Percentiles rank a stretch among this genome's conserved stretches.
phyloP scores from a whole-genome alignment of 2,888 invertebrate genomes.

The Conchocele bisecta region DNA sequence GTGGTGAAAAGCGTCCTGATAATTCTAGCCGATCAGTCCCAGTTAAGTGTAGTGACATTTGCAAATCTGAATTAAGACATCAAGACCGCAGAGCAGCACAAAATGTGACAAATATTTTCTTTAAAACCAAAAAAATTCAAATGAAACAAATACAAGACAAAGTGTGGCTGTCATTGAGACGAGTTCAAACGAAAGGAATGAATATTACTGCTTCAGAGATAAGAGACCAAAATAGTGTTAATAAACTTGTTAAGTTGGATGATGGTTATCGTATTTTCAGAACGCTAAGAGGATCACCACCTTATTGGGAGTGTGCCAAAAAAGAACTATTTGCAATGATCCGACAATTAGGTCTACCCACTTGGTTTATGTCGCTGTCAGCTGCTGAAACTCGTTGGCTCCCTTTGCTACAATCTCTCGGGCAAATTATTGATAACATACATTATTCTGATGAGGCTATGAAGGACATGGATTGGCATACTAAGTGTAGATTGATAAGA shows the following conservation, averaged over 20 bases:
- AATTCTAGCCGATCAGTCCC: constrained; percentile 9
- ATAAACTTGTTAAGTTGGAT: not conserved
- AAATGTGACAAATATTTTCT: constrained; percentile 12
- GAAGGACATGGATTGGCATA: constrained; percentile 13
- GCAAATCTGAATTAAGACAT: constrained; percentile 25
- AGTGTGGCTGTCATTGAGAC: constrained; percentile 13
- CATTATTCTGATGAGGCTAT: constrained; percentile 4
- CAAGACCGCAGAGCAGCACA: constrained; percentile 5
- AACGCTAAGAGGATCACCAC: constrained; percentile 47
- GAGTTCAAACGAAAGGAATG: constrained; percentile 14
- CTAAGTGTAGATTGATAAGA: constrained; percentile 22
- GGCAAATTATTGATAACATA: not conserved
- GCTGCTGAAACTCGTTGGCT: constrained; percentile 40
- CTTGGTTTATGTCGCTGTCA: constrained; percentile 41
- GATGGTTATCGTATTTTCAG: constrained; percentile 27
- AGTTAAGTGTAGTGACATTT: constrained; percentile 27
- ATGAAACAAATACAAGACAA: constrained; percentile 21
- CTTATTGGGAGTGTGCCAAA: constrained; percentile 49
- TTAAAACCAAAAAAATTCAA: constrained; percentile 17
- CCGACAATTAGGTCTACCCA: constrained; percentile 30
- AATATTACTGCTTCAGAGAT: constrained; percentile 5
- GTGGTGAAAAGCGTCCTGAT: constrained; percentile 24
- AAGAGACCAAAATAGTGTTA: not conserved
- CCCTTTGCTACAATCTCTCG: constrained; percentile 5
- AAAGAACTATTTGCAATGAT: constrained; percentile 40